Evolutionary conservation across 2,797 vertebrate species (phyloP), one percentile per base, ranked within the genome.

Genomic region (Oryzias dopingdopingensis): DNA sequence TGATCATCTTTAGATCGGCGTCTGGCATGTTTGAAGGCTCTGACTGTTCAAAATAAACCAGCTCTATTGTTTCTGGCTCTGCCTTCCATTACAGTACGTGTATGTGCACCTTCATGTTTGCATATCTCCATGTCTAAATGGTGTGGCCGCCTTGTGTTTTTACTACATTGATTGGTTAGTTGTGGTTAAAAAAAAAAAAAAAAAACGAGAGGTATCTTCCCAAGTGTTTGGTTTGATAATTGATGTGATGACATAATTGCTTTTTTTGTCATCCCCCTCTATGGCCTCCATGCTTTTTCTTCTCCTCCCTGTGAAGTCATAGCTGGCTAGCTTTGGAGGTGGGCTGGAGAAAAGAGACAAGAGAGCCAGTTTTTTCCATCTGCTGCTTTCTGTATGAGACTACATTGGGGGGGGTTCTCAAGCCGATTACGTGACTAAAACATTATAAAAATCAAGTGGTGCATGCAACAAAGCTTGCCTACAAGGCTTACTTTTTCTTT

Each of bases 361-460:
- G 62, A 65, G 60, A 77, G 56, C 76, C 78, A 88, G 85, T 87
- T 88, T 87, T 87, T 82, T 67, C 74, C 83, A 86, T 89, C 78
- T 86, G 81, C 62, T 56, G 62, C 59, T 48, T 61, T 57, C 60
- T 46, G 59, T 59, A 42, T 58, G 15, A 41, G 49, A 42, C 18
- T 40, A 43, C 18, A 17, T 37, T 13, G 24, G 43, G 63, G 13
- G 72, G 67, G 47, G 26, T 53, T 59, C 12, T 42, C 42, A 42
- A 60, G 18, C 45, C 57, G 46, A 29, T 52, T 44, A 49, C 46
- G 58, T 37, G 50, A 16, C 52, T 14, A 26, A 24, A 32, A 24
- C 17, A 29, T 52, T 16, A 59, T 14, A 42, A 15, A 50, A 50
- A 37, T 37, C 24, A 60, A 60, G 32, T 41, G 14, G 40, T 55